Conservation (phyloP, 2,797 vertebrate species). For the Alca torda region DNA sequence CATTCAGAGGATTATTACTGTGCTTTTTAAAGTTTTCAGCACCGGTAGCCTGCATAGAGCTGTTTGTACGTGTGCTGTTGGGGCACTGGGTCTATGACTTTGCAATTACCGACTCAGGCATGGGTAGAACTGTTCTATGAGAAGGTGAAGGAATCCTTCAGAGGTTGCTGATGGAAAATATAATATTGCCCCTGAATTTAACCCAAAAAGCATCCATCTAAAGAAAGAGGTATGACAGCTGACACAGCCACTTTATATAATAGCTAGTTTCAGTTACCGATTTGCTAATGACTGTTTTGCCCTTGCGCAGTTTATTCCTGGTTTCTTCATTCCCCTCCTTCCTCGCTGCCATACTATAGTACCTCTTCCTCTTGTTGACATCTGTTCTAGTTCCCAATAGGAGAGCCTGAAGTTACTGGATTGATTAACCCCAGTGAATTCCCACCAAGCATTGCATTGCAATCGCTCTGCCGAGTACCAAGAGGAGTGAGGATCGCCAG, state of each 20-base stretch:
- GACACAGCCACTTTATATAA: constrained; percentile 23
- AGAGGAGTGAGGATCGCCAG: not conserved
- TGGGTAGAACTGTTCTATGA: accelerated
- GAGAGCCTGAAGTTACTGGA: not conserved
- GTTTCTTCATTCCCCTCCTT: constrained; percentile 59
- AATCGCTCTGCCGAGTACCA: not conserved
- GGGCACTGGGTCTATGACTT: not conserved
- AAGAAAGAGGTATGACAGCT: not conserved
- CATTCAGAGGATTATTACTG: not conserved
- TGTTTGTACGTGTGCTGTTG: not conserved
- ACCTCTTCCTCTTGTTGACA: constrained; percentile 25
- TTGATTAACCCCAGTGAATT: not conserved
- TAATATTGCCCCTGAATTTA: not conserved
- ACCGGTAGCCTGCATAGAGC: not conserved
- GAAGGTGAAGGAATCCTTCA: not conserved
- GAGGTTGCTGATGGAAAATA: not conserved
- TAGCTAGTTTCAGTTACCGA: constrained; percentile 19
- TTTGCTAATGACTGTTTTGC: constrained; percentile 59
- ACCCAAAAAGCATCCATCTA: not conserved
- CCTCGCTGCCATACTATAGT: not conserved
- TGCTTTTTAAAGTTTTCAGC: not conserved
- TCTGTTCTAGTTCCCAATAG: not conserved
- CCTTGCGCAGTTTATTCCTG: constrained; percentile 13
- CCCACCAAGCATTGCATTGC: not conserved
- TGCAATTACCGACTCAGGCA: not conserved